phyloP scores from a whole-genome alignment of 2,888 invertebrate species.

The Eupithecia pulchellata region DNA sequence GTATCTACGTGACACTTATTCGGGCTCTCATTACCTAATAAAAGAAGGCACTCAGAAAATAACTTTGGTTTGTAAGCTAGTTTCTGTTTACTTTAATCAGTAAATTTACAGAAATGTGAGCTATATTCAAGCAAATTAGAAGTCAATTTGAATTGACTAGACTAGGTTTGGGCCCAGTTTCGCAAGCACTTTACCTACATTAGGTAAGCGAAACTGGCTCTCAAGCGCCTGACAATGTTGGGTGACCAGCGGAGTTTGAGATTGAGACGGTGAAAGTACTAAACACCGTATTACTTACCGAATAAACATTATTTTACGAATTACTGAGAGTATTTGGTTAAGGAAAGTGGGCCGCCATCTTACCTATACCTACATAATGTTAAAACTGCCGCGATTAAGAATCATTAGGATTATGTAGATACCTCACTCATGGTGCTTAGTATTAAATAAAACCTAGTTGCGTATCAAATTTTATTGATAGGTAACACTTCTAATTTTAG shows the following conservation, averaged over 20 bases:
- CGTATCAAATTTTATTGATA: neutral
- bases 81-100: neutral
- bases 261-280: slow-evolving; percentile 73
- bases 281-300: slow-evolving; percentile 58
- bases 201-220: slow-evolving; percentile 77
- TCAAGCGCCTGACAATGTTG: slow-evolving; percentile 73
- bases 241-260: slow-evolving; percentile 53
- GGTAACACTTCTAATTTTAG: neutral
- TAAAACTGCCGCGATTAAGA: neutral
- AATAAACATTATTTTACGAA: slow-evolving; percentile 35
- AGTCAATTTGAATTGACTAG: slow-evolving; percentile 6
- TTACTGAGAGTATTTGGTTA: slow-evolving; percentile 1
- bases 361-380: neutral
- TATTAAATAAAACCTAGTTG: neutral
- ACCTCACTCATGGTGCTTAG: neutral
- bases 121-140: slow-evolving; percentile 11
- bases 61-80: neutral
- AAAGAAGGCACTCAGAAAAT: too few species aligned
- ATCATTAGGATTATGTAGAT: neutral
- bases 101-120: neutral
- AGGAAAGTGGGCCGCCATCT: neutral
- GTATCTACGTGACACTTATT: too few species aligned
- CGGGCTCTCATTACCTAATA: too few species aligned
- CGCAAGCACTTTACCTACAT: slow-evolving; percentile 67
- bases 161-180: slow-evolving; percentile 62